phyloP scores from a whole-genome alignment of 2,888 invertebrate species.

The Xylota segnis region DNA sequence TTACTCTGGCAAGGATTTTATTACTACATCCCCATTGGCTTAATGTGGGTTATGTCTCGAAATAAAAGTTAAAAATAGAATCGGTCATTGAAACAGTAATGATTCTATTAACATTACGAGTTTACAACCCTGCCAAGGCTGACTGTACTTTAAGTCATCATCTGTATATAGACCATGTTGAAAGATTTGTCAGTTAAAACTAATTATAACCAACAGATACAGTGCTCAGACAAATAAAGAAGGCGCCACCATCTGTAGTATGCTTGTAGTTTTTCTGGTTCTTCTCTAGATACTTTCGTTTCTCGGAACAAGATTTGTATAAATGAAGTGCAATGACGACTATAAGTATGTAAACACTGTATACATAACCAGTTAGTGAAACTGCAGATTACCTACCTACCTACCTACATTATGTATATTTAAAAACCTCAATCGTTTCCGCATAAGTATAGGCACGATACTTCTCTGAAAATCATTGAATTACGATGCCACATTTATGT shows the following conservation, averaged over 20 bases:
- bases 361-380: no score
- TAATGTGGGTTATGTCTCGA: background rate
- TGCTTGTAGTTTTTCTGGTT: no score
- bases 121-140: background rate
- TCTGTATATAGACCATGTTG: background rate
- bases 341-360: no score
- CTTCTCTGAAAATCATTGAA: constrained; percentile 1
- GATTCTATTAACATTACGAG: background rate
- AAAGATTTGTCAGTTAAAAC: background rate
- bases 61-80: constrained; percentile 25
- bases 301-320: no score
- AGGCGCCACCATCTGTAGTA: background rate
- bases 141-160: background rate
- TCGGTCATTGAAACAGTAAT: background rate
- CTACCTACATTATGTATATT: background rate
- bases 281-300: no score
- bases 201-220: background rate
- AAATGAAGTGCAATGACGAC: no score
- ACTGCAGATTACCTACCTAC: no score
- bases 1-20: constrained; percentile 12
- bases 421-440: background rate
- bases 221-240: background rate
- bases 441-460: background rate
- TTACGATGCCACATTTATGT: background rate
- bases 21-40: constrained; percentile 4